phyloP scores from a whole-genome alignment of 2,888 invertebrate genomes.

The Embidobia sp. region DNA sequence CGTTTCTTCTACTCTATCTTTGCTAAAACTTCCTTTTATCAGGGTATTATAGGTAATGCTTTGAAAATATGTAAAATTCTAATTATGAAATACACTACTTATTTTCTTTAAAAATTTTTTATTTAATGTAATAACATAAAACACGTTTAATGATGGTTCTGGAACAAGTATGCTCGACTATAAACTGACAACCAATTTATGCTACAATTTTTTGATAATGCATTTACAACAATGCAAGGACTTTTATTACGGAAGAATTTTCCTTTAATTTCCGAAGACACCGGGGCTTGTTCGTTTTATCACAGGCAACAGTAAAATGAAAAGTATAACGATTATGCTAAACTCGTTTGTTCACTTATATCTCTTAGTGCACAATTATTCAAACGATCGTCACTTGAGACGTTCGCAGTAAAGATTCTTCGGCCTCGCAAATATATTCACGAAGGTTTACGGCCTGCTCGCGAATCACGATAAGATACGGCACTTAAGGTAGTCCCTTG shows the following conservation, averaged over 20 bases:
- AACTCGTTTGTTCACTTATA: slow-evolving; percentile 64
- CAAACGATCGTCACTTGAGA: slow-evolving; percentile 65
- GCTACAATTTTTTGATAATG: slow-evolving; percentile 40
- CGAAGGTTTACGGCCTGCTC: slow-evolving; percentile 62
- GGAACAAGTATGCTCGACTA: slow-evolving; percentile 2
- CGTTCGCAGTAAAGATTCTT: slow-evolving; percentile 60
- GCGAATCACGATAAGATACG: slow-evolving; percentile 65
- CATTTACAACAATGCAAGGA: slow-evolving; percentile 33
- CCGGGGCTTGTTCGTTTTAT: slow-evolving; percentile 49
- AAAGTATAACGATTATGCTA: slow-evolving; percentile 65
- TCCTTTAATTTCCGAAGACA: slow-evolving; percentile 48
- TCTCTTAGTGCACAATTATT: slow-evolving; percentile 63
- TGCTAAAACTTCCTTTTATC: no score
- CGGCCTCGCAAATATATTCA: slow-evolving; percentile 63
- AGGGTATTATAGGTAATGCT: no score
- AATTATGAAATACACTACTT: no score
- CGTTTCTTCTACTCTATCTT: no score
- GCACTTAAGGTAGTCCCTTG: slow-evolving; percentile 64
- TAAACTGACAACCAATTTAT: slow-evolving; percentile 46
- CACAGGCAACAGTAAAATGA: slow-evolving; percentile 57
- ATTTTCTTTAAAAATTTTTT: no score
- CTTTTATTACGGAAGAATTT: slow-evolving; percentile 57
- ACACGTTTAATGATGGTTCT: no score
- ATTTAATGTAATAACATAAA: no score
- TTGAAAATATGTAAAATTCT: no score